Percentiles rank a stretch among this genome's conserved stretches.
Evolutionary conservation across 2,113 vertebrate species (phyloP).

Genomic region (Ameiurus melas): DNA sequence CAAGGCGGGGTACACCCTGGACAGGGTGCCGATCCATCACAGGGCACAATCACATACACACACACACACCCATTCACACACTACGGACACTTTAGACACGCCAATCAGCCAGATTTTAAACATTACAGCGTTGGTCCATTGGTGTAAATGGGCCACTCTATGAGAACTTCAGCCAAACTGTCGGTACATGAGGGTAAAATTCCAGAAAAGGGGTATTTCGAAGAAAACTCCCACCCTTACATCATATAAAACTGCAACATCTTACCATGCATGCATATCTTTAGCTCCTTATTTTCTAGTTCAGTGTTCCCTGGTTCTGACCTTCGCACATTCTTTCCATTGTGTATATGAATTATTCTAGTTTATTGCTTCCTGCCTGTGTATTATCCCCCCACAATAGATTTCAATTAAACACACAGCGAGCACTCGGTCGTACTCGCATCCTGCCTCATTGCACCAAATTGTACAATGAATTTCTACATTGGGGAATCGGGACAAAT

Average conservation of each 20-base stretch:
- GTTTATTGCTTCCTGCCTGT: neutral
- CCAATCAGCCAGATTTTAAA: no score
- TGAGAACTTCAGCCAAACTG: no score
- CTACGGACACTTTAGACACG: no score
- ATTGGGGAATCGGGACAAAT: neutral
- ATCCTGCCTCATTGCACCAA: neutral
- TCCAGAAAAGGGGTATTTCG: no score
- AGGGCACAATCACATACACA: no score
- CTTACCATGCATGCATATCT: neutral
- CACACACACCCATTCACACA: no score
- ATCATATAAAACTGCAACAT: no score
- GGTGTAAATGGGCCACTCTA: neutral
- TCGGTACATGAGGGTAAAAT: no score
- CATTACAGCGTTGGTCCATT: neutral
- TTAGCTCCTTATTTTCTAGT: neutral
- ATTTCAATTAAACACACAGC: constrained; percentile 23
- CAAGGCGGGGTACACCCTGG: no score
- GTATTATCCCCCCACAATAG: neutral
- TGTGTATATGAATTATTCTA: neutral
- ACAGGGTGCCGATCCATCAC: no score
- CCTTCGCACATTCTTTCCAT: neutral
- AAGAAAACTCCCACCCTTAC: no score
- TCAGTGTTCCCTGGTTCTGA: neutral
- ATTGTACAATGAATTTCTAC: neutral
- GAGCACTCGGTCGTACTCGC: neutral